Percentiles rank a stretch among this genome's conserved stretches.
These are phyloP conservation scores for Prionace glauca DNA, from an alignment of 2,797 vertebrate species.

Conservation along the genomic window DNA sequence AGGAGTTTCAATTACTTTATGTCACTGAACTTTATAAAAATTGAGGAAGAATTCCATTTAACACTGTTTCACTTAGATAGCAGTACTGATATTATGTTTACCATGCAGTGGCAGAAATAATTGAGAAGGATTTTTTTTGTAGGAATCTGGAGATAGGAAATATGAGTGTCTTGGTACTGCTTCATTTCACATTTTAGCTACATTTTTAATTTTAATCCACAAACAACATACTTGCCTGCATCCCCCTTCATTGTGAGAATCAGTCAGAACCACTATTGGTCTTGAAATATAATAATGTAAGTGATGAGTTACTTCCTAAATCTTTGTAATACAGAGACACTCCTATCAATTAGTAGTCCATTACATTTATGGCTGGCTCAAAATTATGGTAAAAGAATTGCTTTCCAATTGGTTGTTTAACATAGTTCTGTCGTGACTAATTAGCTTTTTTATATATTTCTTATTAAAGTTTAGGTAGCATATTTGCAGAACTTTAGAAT, in stretches of 20 bases:
- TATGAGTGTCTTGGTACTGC: not conserved
- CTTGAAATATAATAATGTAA: slow-evolving; percentile 17
- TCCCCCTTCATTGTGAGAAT: not conserved
- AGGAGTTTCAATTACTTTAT: slow-evolving; percentile 54
- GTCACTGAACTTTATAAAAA: slow-evolving; percentile 41
- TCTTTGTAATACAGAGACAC: not conserved
- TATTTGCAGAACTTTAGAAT: not conserved
- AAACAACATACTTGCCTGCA: not conserved
- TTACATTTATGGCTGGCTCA: not conserved
- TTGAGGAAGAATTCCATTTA: slow-evolving; percentile 52
- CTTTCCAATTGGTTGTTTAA: not conserved
- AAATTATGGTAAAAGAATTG: not conserved
- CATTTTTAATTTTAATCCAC: not conserved
- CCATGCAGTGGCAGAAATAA: slow-evolving; percentile 10
- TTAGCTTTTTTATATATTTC: not conserved
- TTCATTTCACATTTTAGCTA: slow-evolving; percentile 4
- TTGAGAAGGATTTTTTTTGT: slow-evolving; percentile 30
- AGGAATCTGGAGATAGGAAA: not conserved
- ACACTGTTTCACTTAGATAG: slow-evolving; percentile 59
- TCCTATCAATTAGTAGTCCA: not conserved
- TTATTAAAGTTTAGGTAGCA: not conserved
- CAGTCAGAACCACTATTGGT: not conserved
- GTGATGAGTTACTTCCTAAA: not conserved
- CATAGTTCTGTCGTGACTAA: not conserved
- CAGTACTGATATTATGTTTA: slow-evolving; percentile 63